Conservation (phyloP, 2,797 vertebrate genomes). For the Etheostoma perlongum region DNA sequence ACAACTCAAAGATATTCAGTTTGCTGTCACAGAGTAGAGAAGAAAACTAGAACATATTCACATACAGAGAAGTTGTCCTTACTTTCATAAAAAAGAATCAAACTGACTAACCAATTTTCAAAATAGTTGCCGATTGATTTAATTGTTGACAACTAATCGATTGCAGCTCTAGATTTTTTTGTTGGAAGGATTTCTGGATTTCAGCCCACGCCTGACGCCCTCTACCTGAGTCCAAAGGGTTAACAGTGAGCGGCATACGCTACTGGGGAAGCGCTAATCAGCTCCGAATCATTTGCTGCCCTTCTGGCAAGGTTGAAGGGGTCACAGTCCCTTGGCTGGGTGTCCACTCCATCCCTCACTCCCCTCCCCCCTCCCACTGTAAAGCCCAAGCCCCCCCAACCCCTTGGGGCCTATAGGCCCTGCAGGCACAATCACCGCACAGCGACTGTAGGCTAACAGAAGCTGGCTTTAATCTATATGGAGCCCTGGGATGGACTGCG, state of each 20-base stretch:
- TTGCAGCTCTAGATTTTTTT: too few species aligned
- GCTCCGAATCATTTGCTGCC: slow-evolving; percentile 87
- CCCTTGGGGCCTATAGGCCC: slow-evolving; percentile 76
- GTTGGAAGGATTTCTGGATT: slow-evolving; percentile 19
- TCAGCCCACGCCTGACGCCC: slow-evolving; percentile 29
- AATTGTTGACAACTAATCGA: too few species aligned
- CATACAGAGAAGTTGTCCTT: too few species aligned
- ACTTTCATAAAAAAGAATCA: too few species aligned
- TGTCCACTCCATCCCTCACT: slow-evolving; percentile 78
- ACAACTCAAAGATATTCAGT: too few species aligned
- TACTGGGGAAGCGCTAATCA: slow-evolving; percentile 85
- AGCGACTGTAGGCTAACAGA: slow-evolving; percentile 75
- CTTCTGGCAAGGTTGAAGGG: slow-evolving; percentile 88
- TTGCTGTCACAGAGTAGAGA: too few species aligned
- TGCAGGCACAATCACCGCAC: slow-evolving; percentile 85
- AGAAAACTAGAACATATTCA: too few species aligned
- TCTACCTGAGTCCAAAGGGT: slow-evolving; percentile 68
- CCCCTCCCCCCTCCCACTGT: slow-evolving; percentile 60
- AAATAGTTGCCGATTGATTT: too few species aligned
- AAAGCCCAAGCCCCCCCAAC: slow-evolving; percentile 71
- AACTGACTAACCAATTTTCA: too few species aligned
- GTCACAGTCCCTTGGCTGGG: slow-evolving; percentile 85
- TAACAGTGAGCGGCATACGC: slow-evolving; percentile 63
- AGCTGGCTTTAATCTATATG: slow-evolving; percentile 79
- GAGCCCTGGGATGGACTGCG: slow-evolving; percentile 74